Evolutionary conservation across 2,797 vertebrate species (phyloP).

Genomic region (Sebastes trivittatus): DNA sequence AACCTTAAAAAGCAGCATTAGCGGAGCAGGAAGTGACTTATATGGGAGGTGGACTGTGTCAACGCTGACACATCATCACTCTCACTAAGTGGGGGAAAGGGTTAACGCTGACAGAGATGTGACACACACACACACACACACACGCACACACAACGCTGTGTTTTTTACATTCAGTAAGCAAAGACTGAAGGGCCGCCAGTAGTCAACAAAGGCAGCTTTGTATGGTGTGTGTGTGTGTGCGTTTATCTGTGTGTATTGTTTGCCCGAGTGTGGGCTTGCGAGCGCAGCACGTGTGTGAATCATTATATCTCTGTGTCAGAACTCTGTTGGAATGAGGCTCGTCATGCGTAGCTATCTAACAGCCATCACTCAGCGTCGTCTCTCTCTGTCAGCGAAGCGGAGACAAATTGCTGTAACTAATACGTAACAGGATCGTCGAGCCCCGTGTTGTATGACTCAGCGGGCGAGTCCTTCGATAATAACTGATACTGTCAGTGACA

Average conservation of each 20-base stretch:
- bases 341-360: constrained; percentile 68
- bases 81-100: constrained; percentile 42
- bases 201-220: constrained; percentile 82
- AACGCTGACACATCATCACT: constrained; percentile 51
- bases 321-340: constrained; percentile 64
- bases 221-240: constrained; percentile 31
- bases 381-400: constrained; percentile 59
- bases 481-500: constrained; percentile 52
- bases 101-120: constrained; percentile 57
- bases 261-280: constrained; percentile 76
- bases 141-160: constrained; percentile 43
- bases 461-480: constrained; percentile 34
- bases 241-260: constrained; percentile 37
- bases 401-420: constrained; percentile 77
- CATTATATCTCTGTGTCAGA: constrained; percentile 76
- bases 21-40: constrained; percentile 61
- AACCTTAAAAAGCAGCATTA: constrained; percentile 33
- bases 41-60: constrained; percentile 14
- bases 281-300: constrained; percentile 77
- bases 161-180: constrained; percentile 67
- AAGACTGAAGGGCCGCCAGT: constrained; percentile 65
- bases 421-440: constrained; percentile 59
- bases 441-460: constrained; percentile 51
- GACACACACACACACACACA: constrained; percentile 42
- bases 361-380: constrained; percentile 64